Base-by-base conservation (phyloP, 1,140 invertebrate species). In the Panulirus ornatus region DNA sequence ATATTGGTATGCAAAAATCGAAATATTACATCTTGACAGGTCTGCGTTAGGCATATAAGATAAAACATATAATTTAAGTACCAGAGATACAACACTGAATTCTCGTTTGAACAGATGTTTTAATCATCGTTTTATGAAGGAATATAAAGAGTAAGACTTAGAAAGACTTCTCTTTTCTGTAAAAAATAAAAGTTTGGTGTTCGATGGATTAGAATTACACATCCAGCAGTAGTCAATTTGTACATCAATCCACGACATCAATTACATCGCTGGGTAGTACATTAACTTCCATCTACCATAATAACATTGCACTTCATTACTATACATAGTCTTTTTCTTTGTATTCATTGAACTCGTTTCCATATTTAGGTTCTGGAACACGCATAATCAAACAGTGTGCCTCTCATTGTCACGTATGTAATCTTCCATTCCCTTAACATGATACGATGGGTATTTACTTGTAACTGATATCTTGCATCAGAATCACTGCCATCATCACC, bases 51-150 rank as follows among this genome's bases (percentile, higher is more conserved):
- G 58, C 51, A 54, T 2, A 19, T 54, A 22, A 30, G 6, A 8
- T 22, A 1, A 30, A 66, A 66, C 27, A 66, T 66, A 66, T 66
- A 66, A 66, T 66, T 66, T 27, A 66, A 66, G 58, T 66, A 66
- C 58, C 58, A 66, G 58, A 66, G n/a, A 66, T 66, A 30, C 58
- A 66, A 66, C 58, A 66, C 9, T 66, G 27, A 66, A 66, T 30
- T 66, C 58, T 5, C 22, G 6, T 66, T 30, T 66, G n/a, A 66
- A 66, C 58, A 22, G 58, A 11, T 66, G 58, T 66, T 66, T n/a
- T 27, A 30, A 47, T 47, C 5, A 66, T 66, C 58, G 27, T 66
- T 2, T n/a, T 66, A 30, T 5, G 58, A 30, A 30, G n/a, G 1
- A 66, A 30, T 66, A 27, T 66, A 3, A 66, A 30, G 27, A 30